Base-by-base conservation (phyloP, 1,140 invertebrate genomes). In the Diorhabda sublineata region DNA sequence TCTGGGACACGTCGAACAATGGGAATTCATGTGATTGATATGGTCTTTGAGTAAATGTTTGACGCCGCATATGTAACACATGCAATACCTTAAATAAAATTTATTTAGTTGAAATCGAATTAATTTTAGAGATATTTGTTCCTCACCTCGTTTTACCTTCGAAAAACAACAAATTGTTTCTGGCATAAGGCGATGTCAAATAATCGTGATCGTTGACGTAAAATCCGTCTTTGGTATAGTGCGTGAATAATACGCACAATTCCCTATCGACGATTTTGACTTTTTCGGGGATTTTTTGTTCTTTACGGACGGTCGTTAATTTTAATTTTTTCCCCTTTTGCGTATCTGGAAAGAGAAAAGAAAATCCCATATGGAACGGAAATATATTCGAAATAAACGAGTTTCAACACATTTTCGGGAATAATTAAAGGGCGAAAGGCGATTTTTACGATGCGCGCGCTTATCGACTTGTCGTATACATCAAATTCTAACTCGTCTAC, bases 201-300 rank as follows among this genome's bases (percentile, higher is more conserved):
- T 73, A 73, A 68, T 73, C 72, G 56, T 73, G 72, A 45, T 73
- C 72, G 41, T 71, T 71, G 9, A 73, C 62, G 44, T 71, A 73
- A 60, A 66, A 62, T 26, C 72, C 72, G 2, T 70, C 45, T 5
- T 45, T 57, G 42, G 45, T 69, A 45, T 69, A 69, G 42, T 71
- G 69, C 5, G 72, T 71, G 58, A 47, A 67, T 5, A 70, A 47
- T 9, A 73, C 69, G 11, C 61, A 68, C 5, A 69, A 57, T n/a
- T 69, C 44, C 42, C 52, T 62, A 8, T 69, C 52, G 3, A 47
- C 45, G 63, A 45, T 42, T 58, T 57, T 3, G 26, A 9, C 3
- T 63, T 7, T 4, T 44, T 43, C 44, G 11, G 9, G 6, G 5
- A n/a, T 9, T 43, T 63, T 9, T 44, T 66, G 11, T 42, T 26